Evolutionary conservation across 2,797 vertebrate genomes (phyloP).

Genomic region (Macrochelys suwanniensis): DNA sequence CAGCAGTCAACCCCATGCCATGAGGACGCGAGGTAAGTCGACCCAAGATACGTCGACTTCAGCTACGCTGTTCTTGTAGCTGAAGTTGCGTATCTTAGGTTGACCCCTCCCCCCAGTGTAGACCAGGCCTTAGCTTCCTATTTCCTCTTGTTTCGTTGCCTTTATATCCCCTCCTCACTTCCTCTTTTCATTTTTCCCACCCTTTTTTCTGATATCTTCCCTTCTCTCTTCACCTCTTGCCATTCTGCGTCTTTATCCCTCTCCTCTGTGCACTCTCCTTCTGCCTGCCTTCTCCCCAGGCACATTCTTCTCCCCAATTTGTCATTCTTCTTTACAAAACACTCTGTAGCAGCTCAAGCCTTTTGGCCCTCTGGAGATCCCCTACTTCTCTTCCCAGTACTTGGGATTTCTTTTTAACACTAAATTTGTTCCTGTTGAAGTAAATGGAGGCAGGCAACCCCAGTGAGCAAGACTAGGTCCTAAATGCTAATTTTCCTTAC

Average conservation of each 20-base stretch:
- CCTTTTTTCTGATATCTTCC: background rate
- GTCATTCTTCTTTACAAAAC: background rate
- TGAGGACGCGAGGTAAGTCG: too few relatives aligned
- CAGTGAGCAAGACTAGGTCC: background rate
- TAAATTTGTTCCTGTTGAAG: slow-evolving; percentile 10
- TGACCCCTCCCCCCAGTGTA: too few relatives aligned
- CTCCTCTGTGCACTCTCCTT: fast-evolving
- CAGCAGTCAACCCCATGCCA: too few relatives aligned
- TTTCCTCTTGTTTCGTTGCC: background rate
- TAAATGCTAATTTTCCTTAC: background rate
- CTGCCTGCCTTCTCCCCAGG: background rate
- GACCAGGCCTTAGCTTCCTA: too few relatives aligned
- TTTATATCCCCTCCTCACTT: too few relatives aligned
- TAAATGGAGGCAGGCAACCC: background rate
- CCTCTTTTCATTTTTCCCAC: background rate
- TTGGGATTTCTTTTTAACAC: slow-evolving; percentile 18
- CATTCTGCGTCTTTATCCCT: background rate
- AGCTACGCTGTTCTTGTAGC: too few relatives aligned
- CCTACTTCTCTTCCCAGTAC: background rate
- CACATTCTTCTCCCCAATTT: too few relatives aligned
- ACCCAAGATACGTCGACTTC: too few relatives aligned
- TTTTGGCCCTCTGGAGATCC: background rate
- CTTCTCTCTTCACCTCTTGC: background rate
- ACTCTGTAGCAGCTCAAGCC: background rate
- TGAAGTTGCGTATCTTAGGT: too few relatives aligned